phyloP scores from a whole-genome alignment of 2,113 vertebrate species.

The Colius striatus region DNA sequence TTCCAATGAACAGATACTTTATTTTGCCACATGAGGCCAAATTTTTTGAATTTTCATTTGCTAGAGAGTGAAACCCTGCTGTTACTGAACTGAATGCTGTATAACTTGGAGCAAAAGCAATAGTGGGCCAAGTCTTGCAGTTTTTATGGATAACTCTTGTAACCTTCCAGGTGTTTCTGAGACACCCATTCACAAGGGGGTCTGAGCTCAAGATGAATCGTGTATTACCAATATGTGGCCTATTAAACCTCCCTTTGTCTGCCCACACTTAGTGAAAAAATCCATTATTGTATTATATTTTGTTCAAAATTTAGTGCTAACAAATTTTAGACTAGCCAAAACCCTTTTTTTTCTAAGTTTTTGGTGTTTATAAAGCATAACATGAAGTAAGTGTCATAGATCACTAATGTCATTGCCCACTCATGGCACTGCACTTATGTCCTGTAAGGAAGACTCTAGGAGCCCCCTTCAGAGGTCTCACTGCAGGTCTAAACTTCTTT shows the following conservation, averaged over 20 bases:
- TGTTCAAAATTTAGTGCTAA: background rate
- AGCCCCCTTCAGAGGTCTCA: background rate
- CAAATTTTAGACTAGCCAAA: background rate
- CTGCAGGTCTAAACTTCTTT: background rate
- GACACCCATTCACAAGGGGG: background rate
- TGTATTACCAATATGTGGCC: background rate
- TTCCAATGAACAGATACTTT: constrained; percentile 31
- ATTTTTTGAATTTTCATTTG: constrained; percentile 42
- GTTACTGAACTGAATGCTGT: background rate
- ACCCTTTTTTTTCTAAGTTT: background rate
- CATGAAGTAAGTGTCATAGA: background rate
- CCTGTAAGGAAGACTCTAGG: background rate
- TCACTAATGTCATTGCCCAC: background rate
- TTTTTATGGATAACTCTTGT: background rate
- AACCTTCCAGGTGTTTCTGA: background rate
- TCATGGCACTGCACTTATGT: no score
- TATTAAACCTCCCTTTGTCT: constrained; percentile 15
- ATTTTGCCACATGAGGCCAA: constrained; percentile 13
- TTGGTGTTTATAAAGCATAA: background rate
- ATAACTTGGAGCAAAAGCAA: background rate
- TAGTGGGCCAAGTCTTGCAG: background rate
- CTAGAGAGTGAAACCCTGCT: background rate
- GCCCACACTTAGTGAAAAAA: background rate
- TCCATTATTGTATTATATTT: background rate
- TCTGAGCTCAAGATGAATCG: constrained; percentile 9